Conservation (phyloP, 2,113 vertebrate genomes). For the Oreocharis arfaki region DNA sequence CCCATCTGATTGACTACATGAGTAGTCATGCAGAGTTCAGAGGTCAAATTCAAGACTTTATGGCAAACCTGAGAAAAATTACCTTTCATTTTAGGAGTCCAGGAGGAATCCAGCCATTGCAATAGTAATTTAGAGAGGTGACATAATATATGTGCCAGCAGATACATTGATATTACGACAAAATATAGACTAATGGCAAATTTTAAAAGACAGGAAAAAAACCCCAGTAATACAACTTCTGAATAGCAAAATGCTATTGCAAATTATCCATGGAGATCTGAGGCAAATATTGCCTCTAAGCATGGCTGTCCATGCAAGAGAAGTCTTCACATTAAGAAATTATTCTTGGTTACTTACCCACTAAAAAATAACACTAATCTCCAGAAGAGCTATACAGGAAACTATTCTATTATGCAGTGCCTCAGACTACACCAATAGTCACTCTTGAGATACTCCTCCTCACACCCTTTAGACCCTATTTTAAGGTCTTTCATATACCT, state of each 20-base stretch:
- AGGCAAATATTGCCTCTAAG: background rate
- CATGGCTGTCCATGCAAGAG: background rate
- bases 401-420: background rate
- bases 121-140: background rate
- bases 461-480: background rate
- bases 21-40: background rate
- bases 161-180: background rate
- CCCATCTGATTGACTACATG: background rate
- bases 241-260: background rate
- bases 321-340: background rate
- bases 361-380: background rate
- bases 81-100: background rate
- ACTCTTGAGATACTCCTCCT: background rate
- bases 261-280: background rate
- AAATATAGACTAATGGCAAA: background rate
- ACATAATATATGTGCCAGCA: background rate
- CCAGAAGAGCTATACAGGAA: background rate
- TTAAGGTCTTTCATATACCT: background rate
- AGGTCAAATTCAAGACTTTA: conserved; percentile 26
- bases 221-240: background rate
- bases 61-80: conserved; percentile 1
- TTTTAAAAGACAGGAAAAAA: background rate
- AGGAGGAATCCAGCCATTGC: background rate
- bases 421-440: background rate
- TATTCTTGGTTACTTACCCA: background rate